Evolutionary conservation across 1,140 invertebrate genomes (phyloP), one percentile per base, ranked within the genome.

Genomic region (Sinonovacula constricta): DNA sequence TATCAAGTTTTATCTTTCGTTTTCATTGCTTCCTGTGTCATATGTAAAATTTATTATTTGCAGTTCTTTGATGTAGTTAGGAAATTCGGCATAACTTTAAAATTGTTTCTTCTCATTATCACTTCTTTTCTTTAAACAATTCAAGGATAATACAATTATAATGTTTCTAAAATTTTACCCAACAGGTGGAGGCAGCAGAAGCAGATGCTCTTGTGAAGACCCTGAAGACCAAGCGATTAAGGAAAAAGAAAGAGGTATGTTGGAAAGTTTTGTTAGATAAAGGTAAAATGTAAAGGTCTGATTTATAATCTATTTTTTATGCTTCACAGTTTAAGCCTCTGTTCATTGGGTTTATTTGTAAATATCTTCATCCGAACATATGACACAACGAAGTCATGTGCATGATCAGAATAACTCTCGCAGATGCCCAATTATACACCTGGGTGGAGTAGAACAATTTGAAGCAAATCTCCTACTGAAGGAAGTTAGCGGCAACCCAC

Each of bases 221-320:
- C 49, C 53, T 84, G 36, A 84, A 81, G 62, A 82, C 75, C 1
- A 70, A 79, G 57, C 65, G 79, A 45, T 70, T 33, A 22, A 80
- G 71, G 54, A 80, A 80, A 45, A 77, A 80, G 54, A 84, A 72
- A 67, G 81, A 80, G 79, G 83, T 84, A 66, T 51, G 70, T 31
- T 22, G 28, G 18, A 24, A 49, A n/a, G n/a, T n/a, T n/a, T n/a
- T n/a, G n/a, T n/a, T n/a, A n/a, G n/a, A n/a, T n/a, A n/a, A n/a
- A n/a, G n/a, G n/a, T n/a, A n/a, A n/a, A n/a, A n/a, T n/a, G n/a
- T n/a, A n/a, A n/a, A n/a, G n/a, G n/a, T n/a, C n/a, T n/a, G n/a
- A n/a, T n/a, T n/a, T n/a, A n/a, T n/a, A n/a, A n/a, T n/a, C n/a
- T n/a, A n/a, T n/a, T n/a, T n/a, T n/a, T n/a, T n/a, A n/a, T n/a